These are phyloP conservation scores for Omphaloscelis lunosa DNA, from an alignment of 2,888 invertebrate species.

Conservation along the genomic window DNA sequence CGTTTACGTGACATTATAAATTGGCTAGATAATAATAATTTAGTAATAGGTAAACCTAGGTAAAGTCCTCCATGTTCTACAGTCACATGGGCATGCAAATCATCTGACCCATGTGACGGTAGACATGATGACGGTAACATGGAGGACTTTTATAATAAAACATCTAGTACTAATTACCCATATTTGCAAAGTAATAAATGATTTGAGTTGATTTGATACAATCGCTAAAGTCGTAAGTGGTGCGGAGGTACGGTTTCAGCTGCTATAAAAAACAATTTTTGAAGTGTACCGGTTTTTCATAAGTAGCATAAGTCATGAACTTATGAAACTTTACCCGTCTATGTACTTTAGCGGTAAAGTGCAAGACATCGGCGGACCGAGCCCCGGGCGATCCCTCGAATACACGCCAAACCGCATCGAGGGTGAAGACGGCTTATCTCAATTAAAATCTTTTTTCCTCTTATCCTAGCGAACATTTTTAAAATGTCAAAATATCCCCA, in stretches of 20 bases:
- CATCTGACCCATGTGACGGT: too few species aligned
- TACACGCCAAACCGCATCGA: constrained; percentile 62
- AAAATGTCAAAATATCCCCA: constrained; percentile 80
- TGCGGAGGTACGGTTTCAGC: not conserved
- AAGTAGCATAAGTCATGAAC: constrained; percentile 22
- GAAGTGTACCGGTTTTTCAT: not conserved
- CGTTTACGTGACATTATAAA: too few species aligned
- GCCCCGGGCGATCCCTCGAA: constrained; percentile 69
- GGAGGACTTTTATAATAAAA: too few species aligned
- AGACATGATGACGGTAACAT: too few species aligned
- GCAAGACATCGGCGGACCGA: constrained; percentile 52
- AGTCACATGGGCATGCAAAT: too few species aligned
- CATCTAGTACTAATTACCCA: too few species aligned
- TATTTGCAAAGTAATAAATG: too few species aligned
- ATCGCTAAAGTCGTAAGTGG: not conserved
- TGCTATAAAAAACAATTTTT: not conserved
- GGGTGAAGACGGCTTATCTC: constrained; percentile 81
- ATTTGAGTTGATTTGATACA: not conserved
- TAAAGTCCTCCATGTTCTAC: too few species aligned
- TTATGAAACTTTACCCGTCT: constrained; percentile 37
- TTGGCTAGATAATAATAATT: too few species aligned
- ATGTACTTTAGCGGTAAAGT: constrained; percentile 57
- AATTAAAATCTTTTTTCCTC: constrained; percentile 82
- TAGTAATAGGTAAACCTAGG: too few species aligned
- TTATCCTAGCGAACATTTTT: constrained; percentile 72